Base-by-base conservation (phyloP, 2,113 vertebrate species). In the Charina bottae region DNA sequence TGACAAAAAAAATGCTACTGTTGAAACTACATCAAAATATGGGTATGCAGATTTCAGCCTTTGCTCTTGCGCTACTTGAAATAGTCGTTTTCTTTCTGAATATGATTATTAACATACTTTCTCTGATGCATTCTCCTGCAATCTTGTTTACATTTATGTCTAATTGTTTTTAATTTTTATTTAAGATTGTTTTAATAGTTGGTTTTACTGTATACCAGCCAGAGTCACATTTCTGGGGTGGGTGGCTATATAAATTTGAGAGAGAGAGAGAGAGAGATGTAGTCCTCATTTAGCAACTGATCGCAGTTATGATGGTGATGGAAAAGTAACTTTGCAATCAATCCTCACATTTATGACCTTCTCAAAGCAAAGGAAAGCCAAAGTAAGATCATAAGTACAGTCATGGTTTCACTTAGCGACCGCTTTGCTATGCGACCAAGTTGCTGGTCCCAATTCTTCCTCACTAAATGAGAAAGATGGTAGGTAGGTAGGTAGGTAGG, bases 11-110 rank as follows among this genome's bases (percentile, higher is more conserved):
- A 93, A 92, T 90, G 0, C 0, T 97, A 72, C 54, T 96, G 49
- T 33, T 95, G 94, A 98, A 97, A 94, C 94, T 98, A 87, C 97
- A 96, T 54, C 98, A 97, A 94, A 97, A 97, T 72, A 97, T 97
- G 94, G 98, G 98, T 98, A 97, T 23, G 96, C 95, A 93, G 37
- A 15, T 89, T 94, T 24, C n/a, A 26, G 55, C 90, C 28, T 2
- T 86, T 87, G 13, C 3, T 93, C 86, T 3, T 83, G 42, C 33
- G 33, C 60, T 53, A 9, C 90, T 85, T 49, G 49, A 68, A 26
- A 1, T 55, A 88, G 26, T 87, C 3, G 46, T 83, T 19, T 21
- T 42, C 13, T 56, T 83, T 12, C 6, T 88, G 54, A 46, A 55
- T 24, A 23, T 21, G 72, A 42, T 78, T 78, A n/a, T n/a, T 78